Evolutionary conservation across 2,888 invertebrate genomes (phyloP).

Genomic region (Ophraella communa): DNA sequence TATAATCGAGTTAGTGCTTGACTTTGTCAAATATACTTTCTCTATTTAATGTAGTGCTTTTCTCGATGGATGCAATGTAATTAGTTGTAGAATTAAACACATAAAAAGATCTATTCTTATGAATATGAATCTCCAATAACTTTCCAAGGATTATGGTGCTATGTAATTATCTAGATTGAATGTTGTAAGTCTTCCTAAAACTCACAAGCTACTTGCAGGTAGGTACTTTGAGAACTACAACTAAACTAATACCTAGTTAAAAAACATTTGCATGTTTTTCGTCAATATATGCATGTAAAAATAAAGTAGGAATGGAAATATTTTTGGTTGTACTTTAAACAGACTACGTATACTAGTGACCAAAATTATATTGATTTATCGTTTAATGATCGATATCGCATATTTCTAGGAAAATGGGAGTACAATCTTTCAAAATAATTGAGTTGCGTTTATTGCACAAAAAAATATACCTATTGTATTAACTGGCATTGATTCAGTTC

Average conservation of each 20-base stretch:
- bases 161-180: conserved; percentile 26
- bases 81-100: conserved; percentile 10
- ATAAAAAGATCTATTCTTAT: conserved; percentile 10
- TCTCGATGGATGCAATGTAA: conserved; percentile 4
- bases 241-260: not conserved
- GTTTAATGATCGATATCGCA: conserved; percentile 8
- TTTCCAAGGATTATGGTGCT: conserved; percentile 26
- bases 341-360: not conserved
- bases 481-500: not conserved
- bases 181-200: conserved; percentile 23
- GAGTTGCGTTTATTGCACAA: not conserved
- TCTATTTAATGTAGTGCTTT: not conserved
- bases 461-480: not conserved
- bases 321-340: conserved; percentile 20
- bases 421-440: not conserved
- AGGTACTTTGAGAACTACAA: conserved; percentile 13
- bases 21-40: not conserved
- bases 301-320: not conserved
- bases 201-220: conserved; percentile 3
- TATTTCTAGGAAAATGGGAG: conserved; percentile 12
- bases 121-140: conserved; percentile 7
- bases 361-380: conserved; percentile 17
- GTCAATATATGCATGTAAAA: conserved; percentile 12
- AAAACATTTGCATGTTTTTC: not conserved
- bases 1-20: not conserved